Conservation (phyloP, 2,113 vertebrate genomes). For the Propithecus coquereli region DNA sequence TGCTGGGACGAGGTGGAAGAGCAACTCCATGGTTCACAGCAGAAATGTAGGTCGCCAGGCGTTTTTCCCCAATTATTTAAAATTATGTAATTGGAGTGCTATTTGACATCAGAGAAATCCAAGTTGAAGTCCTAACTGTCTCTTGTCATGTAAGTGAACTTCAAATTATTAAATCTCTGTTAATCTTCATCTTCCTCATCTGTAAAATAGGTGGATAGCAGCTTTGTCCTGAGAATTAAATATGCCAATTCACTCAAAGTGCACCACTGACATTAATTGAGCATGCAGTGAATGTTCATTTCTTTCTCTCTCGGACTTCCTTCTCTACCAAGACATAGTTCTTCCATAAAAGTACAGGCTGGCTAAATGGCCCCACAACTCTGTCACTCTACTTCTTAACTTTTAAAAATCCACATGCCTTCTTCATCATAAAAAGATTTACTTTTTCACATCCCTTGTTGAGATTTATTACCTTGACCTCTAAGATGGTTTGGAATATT, state of each 20-base stretch:
- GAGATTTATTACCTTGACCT: constrained; percentile 36
- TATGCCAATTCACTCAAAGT: neutral
- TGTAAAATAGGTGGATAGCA: neutral
- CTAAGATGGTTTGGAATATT: neutral
- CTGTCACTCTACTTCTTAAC: neutral
- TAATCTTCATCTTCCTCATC: constrained; percentile 13
- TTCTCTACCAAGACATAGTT: neutral
- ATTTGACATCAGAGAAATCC: neutral
- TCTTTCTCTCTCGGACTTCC: constrained; percentile 24
- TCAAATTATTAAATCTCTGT: neutral
- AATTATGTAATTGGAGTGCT: neutral
- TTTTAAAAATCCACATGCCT: neutral
- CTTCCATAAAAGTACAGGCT: neutral
- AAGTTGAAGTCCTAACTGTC: neutral
- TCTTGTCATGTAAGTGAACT: neutral
- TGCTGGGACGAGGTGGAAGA: neutral
- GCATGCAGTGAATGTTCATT: neutral
- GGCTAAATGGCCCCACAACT: neutral
- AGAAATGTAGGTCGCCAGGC: no score
- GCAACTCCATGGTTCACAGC: neutral
- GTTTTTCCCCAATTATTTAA: neutral
- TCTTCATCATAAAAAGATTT: neutral
- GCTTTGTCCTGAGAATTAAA: constrained; percentile 32
- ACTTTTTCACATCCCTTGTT: neutral
- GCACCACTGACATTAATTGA: neutral